Percentiles rank a stretch among this genome's conserved stretches.
phyloP scores from a whole-genome alignment of 2,888 invertebrate species.

The Cistogaster globosa region DNA sequence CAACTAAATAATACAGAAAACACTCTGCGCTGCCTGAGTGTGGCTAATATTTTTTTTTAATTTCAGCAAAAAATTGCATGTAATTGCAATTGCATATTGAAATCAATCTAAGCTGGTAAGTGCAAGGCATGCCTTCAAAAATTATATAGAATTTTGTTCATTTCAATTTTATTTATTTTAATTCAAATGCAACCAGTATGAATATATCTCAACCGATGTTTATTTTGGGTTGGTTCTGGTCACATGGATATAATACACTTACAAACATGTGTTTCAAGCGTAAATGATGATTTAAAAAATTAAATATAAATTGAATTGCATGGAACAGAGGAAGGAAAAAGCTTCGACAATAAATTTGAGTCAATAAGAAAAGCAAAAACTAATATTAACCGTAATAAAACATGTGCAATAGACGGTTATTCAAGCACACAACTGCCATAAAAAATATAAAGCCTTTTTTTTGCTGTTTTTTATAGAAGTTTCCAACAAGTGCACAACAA shows the following conservation, averaged over 20 bases:
- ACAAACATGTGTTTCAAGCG: neutral
- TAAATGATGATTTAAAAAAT: constrained; percentile 48
- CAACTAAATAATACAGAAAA: constrained; percentile 8
- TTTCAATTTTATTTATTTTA: too few species aligned
- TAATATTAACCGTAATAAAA: constrained; percentile 65
- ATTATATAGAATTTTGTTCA: constrained; percentile 34
- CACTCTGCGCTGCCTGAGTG: constrained; percentile 8
- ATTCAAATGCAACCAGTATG: constrained; percentile 27
- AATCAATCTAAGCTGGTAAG: constrained; percentile 35
- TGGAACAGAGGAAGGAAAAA: constrained; percentile 24
- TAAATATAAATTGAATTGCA: constrained; percentile 45
- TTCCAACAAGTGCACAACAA: constrained; percentile 63
- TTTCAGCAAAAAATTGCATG: constrained; percentile 26
- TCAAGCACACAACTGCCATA: constrained; percentile 65
- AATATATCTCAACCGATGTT: constrained; percentile 41
- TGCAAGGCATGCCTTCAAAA: constrained; percentile 26
- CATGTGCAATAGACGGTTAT: constrained; percentile 67
- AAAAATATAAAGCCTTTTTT: constrained; percentile 47
- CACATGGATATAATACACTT: constrained; percentile 32
- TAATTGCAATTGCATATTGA: constrained; percentile 43
- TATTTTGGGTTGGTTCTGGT: constrained; percentile 36
- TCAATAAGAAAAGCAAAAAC: constrained; percentile 5
- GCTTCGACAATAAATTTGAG: constrained; percentile 53
- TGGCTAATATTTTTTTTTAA: constrained; percentile 36
- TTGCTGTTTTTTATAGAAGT: constrained; percentile 44